Evolutionary conservation across 1,140 invertebrate species (phyloP).

Genomic region (Hycleus cichorii): DNA sequence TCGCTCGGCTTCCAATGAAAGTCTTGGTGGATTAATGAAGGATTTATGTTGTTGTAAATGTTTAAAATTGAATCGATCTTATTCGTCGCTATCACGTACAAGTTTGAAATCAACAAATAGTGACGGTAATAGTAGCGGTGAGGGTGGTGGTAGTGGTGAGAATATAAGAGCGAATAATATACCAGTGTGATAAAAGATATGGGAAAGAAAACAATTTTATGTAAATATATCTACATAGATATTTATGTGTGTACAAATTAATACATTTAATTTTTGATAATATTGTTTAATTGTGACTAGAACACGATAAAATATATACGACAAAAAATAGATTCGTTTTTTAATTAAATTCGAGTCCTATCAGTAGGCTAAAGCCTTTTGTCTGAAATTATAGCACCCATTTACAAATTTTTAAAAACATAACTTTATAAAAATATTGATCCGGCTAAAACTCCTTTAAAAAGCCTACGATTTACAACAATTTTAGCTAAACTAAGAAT

Average conservation of each 20-base stretch:
- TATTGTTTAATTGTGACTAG: no score
- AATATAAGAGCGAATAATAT: not conserved
- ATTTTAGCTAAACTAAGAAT: no score
- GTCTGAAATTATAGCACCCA: no score
- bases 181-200: not conserved
- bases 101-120: not conserved
- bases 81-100: constrained; percentile 24
- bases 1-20: constrained; percentile 47
- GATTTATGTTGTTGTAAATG: constrained; percentile 42
- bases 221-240: not conserved
- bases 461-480: no score
- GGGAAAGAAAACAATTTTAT: not conserved
- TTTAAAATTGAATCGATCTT: constrained; percentile 32
- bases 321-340: no score
- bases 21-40: constrained; percentile 43
- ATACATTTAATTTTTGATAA: not conserved
- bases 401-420: no score
- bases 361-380: no score
- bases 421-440: no score
- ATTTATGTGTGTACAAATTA: not conserved
- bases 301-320: no score
- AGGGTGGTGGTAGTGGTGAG: no score
- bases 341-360: no score
- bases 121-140: not conserved
- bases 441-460: no score